Percentiles rank a stretch among this genome's conserved stretches.
Conservation (phyloP, 2,888 invertebrate genomes). For the Archips crataeganus region DNA sequence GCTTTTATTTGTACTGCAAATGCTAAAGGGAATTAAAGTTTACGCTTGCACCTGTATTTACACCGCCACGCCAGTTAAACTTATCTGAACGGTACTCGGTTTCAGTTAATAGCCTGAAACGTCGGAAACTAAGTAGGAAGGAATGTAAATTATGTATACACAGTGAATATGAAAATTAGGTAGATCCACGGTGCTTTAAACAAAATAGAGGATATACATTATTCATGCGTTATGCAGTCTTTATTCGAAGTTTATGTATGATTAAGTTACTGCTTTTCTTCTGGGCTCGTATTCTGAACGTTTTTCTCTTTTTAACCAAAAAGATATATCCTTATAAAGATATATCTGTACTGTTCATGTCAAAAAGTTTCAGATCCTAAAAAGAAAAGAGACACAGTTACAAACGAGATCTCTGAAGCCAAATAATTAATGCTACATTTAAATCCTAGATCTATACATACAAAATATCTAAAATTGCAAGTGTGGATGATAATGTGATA, state of each 20-base stretch:
- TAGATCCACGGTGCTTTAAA: background rate
- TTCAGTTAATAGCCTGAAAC: slow-evolving; percentile 16
- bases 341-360: too few relatives aligned
- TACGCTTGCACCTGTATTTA: background rate
- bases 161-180: slow-evolving; percentile 7
- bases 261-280: background rate
- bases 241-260: background rate
- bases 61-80: slow-evolving; percentile 1
- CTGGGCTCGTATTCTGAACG: background rate
- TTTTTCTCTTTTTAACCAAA: too few relatives aligned
- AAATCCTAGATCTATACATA: too few relatives aligned
- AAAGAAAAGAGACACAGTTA: too few relatives aligned
- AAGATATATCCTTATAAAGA: too few relatives aligned
- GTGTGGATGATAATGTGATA: too few relatives aligned
- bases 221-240: background rate
- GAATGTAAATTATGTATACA: slow-evolving; percentile 9
- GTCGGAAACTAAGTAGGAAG: slow-evolving; percentile 14
- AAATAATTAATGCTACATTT: too few relatives aligned
- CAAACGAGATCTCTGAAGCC: too few relatives aligned
- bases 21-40: background rate
- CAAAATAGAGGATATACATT: slow-evolving; percentile 1
- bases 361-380: too few relatives aligned
- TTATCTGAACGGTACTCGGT: slow-evolving; percentile 7
- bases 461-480: too few relatives aligned
- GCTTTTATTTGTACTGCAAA: background rate